phyloP scores from a whole-genome alignment of 2,888 invertebrate genomes.

The Drosophila kuntzei region DNA sequence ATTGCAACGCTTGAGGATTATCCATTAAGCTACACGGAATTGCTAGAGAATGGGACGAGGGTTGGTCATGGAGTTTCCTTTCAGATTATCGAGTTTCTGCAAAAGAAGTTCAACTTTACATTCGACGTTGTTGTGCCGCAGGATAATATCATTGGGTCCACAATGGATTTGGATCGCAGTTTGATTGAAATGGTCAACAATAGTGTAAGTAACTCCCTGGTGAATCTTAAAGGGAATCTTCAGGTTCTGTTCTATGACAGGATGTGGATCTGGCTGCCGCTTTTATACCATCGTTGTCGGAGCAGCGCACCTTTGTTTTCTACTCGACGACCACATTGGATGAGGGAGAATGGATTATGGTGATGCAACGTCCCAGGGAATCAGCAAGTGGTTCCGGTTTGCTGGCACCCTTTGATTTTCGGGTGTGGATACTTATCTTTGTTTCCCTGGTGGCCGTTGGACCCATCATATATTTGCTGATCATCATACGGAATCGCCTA shows the following conservation, averaged over 20 bases:
- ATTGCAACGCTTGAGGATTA: slow-evolving; percentile 87
- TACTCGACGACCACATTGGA: slow-evolving; percentile 88
- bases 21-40: slow-evolving; percentile 87
- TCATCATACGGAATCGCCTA: slow-evolving; percentile 88
- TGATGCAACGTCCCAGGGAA: slow-evolving; percentile 92
- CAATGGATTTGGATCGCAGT: slow-evolving; percentile 86
- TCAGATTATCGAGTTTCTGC: slow-evolving; percentile 89
- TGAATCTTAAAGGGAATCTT: background rate
- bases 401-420: slow-evolving; percentile 91
- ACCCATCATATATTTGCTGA: slow-evolving; percentile 91
- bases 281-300: slow-evolving; percentile 90
- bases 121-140: slow-evolving; percentile 89
- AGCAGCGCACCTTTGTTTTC: slow-evolving; percentile 86
- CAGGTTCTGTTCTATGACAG: slow-evolving; percentile 84
- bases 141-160: slow-evolving; percentile 88
- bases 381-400: slow-evolving; percentile 94
- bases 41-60: slow-evolving; percentile 86
- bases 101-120: slow-evolving; percentile 90
- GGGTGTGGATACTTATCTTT: slow-evolving; percentile 91
- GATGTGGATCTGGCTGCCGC: slow-evolving; percentile 92
- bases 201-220: slow-evolving; percentile 52
- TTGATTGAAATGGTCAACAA: slow-evolving; percentile 88
- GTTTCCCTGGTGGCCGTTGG: slow-evolving; percentile 91
- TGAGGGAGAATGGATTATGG: slow-evolving; percentile 91
- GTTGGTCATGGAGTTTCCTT: slow-evolving; percentile 91